Percentiles rank a stretch among this genome's conserved stretches.
These are phyloP conservation scores for Gastrophysa polygoni DNA, from an alignment of 2,888 invertebrate species.

Conservation along the genomic window DNA sequence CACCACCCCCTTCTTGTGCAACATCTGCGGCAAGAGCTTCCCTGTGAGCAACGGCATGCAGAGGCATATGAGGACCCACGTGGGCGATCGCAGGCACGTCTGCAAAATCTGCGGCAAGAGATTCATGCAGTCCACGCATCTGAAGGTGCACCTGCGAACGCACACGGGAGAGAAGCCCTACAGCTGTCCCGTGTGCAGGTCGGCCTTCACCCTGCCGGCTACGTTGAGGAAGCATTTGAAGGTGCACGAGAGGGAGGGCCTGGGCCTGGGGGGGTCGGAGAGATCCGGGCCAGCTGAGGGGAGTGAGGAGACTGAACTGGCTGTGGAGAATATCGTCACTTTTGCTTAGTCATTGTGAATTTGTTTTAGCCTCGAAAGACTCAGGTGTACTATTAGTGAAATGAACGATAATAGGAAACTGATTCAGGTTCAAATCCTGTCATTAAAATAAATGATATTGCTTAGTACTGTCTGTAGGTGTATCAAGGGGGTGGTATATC, in stretches of 20 bases:
- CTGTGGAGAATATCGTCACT: no score
- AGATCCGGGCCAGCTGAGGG: neutral
- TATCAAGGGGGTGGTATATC: no score
- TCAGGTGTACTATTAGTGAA: no score
- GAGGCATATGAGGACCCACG: slow-evolving; percentile 55
- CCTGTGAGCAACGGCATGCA: slow-evolving; percentile 52
- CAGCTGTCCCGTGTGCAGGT: slow-evolving; percentile 60
- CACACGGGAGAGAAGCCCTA: slow-evolving; percentile 62
- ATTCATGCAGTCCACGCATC: slow-evolving; percentile 57
- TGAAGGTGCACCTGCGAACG: slow-evolving; percentile 60
- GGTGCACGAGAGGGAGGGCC: slow-evolving; percentile 24
- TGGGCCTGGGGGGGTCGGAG: neutral
- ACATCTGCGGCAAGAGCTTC: slow-evolving; percentile 53
- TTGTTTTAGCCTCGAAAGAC: no score
- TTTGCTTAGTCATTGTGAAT: no score
- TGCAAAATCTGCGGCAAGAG: slow-evolving; percentile 55
- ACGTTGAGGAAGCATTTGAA: slow-evolving; percentile 48
- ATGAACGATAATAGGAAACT: no score
- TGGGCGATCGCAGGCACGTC: slow-evolving; percentile 52
- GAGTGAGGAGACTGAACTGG: neutral
- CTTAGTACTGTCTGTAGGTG: no score
- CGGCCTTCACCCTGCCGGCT: slow-evolving; percentile 49
- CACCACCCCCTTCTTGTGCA: slow-evolving; percentile 51
- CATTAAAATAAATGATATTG: no score
- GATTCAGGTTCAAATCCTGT: no score